Base-by-base conservation (phyloP, 2,888 invertebrate genomes). In the Scelioninae gen. 1 region DNA sequence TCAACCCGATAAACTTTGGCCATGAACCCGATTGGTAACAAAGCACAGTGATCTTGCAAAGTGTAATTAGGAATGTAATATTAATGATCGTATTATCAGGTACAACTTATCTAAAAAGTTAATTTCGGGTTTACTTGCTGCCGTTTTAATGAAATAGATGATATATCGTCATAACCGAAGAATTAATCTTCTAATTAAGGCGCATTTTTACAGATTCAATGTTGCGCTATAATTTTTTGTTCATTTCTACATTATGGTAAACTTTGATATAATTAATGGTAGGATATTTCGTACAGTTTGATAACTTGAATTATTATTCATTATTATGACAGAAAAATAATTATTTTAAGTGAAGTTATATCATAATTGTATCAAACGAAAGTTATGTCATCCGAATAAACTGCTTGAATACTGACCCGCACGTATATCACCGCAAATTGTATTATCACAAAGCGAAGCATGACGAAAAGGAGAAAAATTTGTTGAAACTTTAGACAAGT, bases 51-150 rank as follows among this genome's bases (percentile, higher is more conserved):
- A 58, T 60, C 58, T 40, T 38, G 15, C 60, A 32, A 47, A 47
- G 31, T 31, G 66, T 66, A 68, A 76, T 76, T 76, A 76, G 58
- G 45, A 58, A 16, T 68, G 29, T 60, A 58, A 53, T 77, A 77
- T 77, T 77, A 68, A 68, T 77, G 66, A 77, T 45, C 49, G 9
- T 43, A 43, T 68, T 53, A 58, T 53, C 23, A 43, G 23, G 55
- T 45, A 15, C 47, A 51, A 60, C 16, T 65, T 58, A 66, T 74
- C 55, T 56, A 43, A 65, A 75, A 49, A 43, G 31, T 75, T 75
- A 49, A 75, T 63, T 58, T 65, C 38, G 31, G 16, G 6, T 31
- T 53, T 62, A 55, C 40, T 45, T 45, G 45, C 31, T 51, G 10
- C 51, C 31, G 23, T 53, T 53, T 51, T 49, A 29, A 47, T 58